Percentiles rank a stretch among this genome's conserved stretches.
phyloP scores from a whole-genome alignment of 2,797 vertebrate genomes.

The Sebastes vulpes region DNA sequence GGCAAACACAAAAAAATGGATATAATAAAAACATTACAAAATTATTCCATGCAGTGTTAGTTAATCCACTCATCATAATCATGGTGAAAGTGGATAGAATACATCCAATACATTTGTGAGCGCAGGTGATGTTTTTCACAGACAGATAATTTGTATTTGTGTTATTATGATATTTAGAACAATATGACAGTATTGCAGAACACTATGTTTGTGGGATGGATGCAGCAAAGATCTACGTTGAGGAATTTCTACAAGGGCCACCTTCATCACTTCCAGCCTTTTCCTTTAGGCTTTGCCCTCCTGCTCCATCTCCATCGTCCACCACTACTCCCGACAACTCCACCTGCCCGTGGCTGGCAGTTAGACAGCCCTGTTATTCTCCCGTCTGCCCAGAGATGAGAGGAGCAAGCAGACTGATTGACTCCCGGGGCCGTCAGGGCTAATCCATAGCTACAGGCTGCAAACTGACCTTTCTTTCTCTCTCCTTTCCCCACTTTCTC shows the following conservation, averaged over 20 bases:
- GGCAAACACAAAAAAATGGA: neutral
- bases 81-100: neutral
- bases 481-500: neutral
- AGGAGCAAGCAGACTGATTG: constrained; percentile 62
- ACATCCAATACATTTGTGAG: neutral
- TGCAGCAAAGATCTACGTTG: neutral
- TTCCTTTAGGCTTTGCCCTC: constrained; percentile 7
- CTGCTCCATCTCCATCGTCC: constrained; percentile 18
- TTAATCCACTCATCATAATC: neutral
- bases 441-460: constrained; percentile 72
- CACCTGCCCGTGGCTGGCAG: constrained; percentile 40
- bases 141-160: neutral
- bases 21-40: neutral
- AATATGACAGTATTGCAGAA: neutral
- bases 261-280: constrained; percentile 18
- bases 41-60: neutral
- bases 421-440: constrained; percentile 55
- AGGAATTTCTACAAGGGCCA: neutral
- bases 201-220: neutral
- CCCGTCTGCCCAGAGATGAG: constrained; percentile 60
- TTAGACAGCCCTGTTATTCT: constrained; percentile 53
- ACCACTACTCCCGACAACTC: constrained; percentile 11
- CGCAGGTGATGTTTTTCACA: too few species aligned
- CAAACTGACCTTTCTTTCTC: constrained; percentile 30
- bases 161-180: neutral